Percentiles rank a stretch among this genome's conserved stretches.
phyloP scores from a whole-genome alignment of 1,140 invertebrate genomes.

The Stegodyphus dumicola region DNA sequence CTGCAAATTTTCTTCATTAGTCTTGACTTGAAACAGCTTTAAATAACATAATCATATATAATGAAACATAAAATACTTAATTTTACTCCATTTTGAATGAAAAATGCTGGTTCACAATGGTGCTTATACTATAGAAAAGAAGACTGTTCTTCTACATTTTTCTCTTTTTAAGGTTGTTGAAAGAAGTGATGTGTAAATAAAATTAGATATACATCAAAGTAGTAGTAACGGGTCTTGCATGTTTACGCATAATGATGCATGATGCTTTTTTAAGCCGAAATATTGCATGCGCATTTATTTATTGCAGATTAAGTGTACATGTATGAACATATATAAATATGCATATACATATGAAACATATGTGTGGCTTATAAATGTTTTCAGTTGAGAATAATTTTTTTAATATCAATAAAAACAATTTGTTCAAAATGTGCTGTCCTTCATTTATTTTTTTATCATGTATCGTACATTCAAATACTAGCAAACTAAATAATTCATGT shows the following conservation, averaged over 20 bases:
- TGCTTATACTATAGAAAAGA: conserved; percentile 39
- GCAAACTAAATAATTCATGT: too few species aligned
- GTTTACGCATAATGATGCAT: conserved; percentile 28
- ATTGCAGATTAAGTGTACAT: conserved; percentile 10
- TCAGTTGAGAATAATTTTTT: conserved; percentile 35
- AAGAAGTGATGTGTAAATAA: conserved; percentile 20
- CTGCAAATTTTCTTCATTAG: too few species aligned
- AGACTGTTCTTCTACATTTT: conserved; percentile 12
- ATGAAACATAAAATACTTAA: not conserved
- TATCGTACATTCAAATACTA: too few species aligned
- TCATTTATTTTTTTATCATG: not conserved
- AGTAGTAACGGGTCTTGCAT: conserved; percentile 43
- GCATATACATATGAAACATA: conserved; percentile 4
- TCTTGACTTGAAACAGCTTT: too few species aligned
- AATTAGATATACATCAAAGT: conserved; percentile 10
- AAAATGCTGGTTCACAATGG: conserved; percentile 52
- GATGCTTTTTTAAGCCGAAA: conserved; percentile 17
- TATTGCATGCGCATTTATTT: conserved; percentile 40
- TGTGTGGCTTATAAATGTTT: conserved; percentile 40
- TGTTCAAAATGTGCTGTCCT: conserved; percentile 7
- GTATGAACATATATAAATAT: conserved; percentile 19
- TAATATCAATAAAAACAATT: conserved; percentile 41
- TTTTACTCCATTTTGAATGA: conserved; percentile 24
- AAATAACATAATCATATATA: too few species aligned
- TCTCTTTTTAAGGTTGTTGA: conserved; percentile 34